Percentiles rank a stretch among this genome's conserved stretches.
Evolutionary conservation across 2,797 vertebrate species (phyloP).

Genomic region (Aselliscus stoliczkanus): DNA sequence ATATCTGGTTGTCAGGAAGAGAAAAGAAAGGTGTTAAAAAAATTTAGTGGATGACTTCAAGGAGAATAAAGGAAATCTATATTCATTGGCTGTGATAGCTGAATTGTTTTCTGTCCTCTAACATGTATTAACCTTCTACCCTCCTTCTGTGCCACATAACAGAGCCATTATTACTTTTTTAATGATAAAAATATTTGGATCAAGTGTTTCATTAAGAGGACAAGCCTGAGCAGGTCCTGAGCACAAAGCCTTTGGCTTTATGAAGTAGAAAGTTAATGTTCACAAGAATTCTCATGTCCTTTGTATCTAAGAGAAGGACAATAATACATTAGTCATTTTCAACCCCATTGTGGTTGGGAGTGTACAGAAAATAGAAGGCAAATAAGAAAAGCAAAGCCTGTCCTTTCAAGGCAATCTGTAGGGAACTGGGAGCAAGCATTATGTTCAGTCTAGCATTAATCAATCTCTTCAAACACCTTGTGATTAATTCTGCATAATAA

Average conservation of each 20-base stretch:
- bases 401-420: neutral
- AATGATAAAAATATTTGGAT: slow-evolving; percentile 61
- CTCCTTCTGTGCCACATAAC: slow-evolving; percentile 21
- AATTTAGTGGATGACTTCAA: neutral
- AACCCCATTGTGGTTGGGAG: neutral
- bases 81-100: neutral
- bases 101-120: slow-evolving; percentile 51
- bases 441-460: neutral
- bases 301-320: slow-evolving; percentile 46
- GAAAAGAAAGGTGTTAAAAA: neutral
- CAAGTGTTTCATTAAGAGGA: slow-evolving; percentile 69
- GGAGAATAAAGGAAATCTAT: slow-evolving; percentile 51
- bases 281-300: slow-evolving; percentile 22
- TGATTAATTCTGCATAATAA: slow-evolving; percentile 53
- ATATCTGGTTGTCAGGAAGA: neutral
- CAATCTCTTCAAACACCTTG: slow-evolving; percentile 25
- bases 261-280: slow-evolving; percentile 51
- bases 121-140: slow-evolving; percentile 45
- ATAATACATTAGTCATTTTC: slow-evolving; percentile 19
- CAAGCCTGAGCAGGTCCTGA: slow-evolving; percentile 46
- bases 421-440: neutral
- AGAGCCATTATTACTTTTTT: slow-evolving; percentile 54
- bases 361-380: neutral
- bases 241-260: slow-evolving; percentile 16
- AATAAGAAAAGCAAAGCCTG: neutral